Evolutionary conservation across 2,888 invertebrate genomes (phyloP), one percentile per base, ranked within the genome.

Genomic region (Agrochola circellaris): DNA sequence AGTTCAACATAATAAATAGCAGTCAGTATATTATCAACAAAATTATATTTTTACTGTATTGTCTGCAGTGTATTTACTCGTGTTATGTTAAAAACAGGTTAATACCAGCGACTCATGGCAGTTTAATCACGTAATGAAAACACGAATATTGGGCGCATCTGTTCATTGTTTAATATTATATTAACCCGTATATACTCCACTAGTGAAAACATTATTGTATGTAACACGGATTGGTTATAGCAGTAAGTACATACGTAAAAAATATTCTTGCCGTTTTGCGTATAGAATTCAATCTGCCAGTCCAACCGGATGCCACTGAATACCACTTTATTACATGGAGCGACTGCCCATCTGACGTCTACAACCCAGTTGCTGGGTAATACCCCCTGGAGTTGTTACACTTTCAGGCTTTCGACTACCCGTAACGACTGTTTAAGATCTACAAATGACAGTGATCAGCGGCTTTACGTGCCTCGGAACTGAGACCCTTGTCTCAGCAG

Each of bases 81-180:
- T 61, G 42, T 68, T 45, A 30, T 51, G 23, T 42, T 42, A 58
- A 73, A 73, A 80, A 34, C 51, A 58, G 26, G 23, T 45, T 80
- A 73, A 45, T 56, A 20, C 34, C 26, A 60, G 26, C 51, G 17
- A 66, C 75, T 62, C 48, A n/a, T 78, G 83, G 72, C 66, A 83
- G 79, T 61, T 72, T 78, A 71, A 83, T 82, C 81, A 83, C 34
- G 30, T 67, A 62, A 81, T 81, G 72, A 83, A 72, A 81, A 70
- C 38, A 64, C 26, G 62, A 75, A 81, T 58, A 64, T 51, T 51
- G 34, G 56, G n/a, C 54, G 34, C 75, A 66, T 75, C 48, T 79
- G 61, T 62, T 74, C 64, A 79, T 68, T 67, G 15, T 62, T 81
- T 66, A 78, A 78, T 78, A 80, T 73, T 64, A 58, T 51, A 80